These are phyloP conservation scores for Cataglyphis altisquamis DNA, from an alignment of 2,888 invertebrate species.

Conservation along the genomic window DNA sequence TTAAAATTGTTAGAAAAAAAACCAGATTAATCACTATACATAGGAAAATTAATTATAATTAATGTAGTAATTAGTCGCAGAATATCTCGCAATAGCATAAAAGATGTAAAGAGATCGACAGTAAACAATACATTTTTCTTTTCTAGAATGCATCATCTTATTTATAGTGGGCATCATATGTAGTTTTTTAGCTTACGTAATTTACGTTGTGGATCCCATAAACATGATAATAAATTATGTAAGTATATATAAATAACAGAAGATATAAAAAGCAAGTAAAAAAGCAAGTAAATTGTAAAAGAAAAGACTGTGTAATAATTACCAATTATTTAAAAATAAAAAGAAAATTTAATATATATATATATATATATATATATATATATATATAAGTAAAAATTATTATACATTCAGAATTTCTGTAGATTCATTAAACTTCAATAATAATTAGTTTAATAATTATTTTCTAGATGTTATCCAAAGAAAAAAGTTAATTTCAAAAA, in stretches of 20 bases:
- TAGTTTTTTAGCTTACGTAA: conserved; percentile 79
- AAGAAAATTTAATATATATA: neutral
- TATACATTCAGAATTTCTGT: too few relatives aligned
- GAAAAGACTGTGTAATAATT: neutral
- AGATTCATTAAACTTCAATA: too few relatives aligned
- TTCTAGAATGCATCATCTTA: conserved; percentile 85
- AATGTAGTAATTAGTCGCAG: neutral
- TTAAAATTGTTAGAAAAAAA: neutral
- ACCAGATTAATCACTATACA: neutral
- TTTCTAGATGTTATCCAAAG: too few relatives aligned
- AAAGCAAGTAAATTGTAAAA: neutral
- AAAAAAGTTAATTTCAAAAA: too few relatives aligned
- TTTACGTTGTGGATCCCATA: conserved; percentile 83
- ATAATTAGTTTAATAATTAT: too few relatives aligned
- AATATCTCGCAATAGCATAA: neutral
- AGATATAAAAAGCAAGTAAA: neutral
- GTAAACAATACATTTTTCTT: conserved; percentile 12
- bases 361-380: too few relatives aligned
- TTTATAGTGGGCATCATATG: conserved; percentile 82
- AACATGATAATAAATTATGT: conserved; percentile 81
- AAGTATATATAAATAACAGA: conserved; percentile 71
- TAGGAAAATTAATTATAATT: neutral
- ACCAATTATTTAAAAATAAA: neutral
- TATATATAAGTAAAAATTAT: too few relatives aligned
- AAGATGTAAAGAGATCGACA: too few relatives aligned